Conservation (phyloP, 35 echinoderm and acorn worm species). For the Ophiothrix spiculata region DNA sequence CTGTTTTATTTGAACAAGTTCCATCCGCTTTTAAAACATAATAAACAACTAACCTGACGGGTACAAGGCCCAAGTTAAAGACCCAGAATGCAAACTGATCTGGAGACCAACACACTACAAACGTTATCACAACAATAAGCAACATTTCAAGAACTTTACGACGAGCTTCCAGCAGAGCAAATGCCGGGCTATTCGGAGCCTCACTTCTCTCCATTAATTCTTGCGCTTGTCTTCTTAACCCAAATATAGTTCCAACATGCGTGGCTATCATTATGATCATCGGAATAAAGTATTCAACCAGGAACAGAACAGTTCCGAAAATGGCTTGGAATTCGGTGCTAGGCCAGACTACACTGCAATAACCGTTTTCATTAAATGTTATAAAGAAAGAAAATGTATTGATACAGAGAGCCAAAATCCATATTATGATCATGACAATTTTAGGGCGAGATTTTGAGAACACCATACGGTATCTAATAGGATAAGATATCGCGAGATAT, state of each 20-base stretch:
- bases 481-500: slow-evolving; percentile 20
- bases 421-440: background rate
- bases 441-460: background rate
- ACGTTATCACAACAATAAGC: slow-evolving; percentile 33
- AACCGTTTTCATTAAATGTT: background rate
- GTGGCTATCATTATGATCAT: slow-evolving; percentile 19
- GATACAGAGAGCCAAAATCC: slow-evolving; percentile 16
- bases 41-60: background rate
- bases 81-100: slow-evolving; percentile 15
- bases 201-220: background rate
- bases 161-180: background rate
- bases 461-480: slow-evolving; percentile 15
- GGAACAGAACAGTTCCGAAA: slow-evolving; percentile 10
- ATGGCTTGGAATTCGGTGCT: background rate
- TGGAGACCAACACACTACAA: slow-evolving; percentile 29
- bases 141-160: slow-evolving; percentile 5
- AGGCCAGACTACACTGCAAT: background rate
- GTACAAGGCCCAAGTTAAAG: background rate
- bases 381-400: slow-evolving; percentile 13
- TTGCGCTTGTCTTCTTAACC: slow-evolving; percentile 11
- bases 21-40: background rate
- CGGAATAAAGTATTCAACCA: slow-evolving; percentile 27
- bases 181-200: background rate
- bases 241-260: background rate
- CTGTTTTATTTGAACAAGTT: too few species aligned